These are phyloP conservation scores for Drosophila cyrtoloma DNA, from an alignment of 2,888 invertebrate species.

Conservation along the genomic window DNA sequence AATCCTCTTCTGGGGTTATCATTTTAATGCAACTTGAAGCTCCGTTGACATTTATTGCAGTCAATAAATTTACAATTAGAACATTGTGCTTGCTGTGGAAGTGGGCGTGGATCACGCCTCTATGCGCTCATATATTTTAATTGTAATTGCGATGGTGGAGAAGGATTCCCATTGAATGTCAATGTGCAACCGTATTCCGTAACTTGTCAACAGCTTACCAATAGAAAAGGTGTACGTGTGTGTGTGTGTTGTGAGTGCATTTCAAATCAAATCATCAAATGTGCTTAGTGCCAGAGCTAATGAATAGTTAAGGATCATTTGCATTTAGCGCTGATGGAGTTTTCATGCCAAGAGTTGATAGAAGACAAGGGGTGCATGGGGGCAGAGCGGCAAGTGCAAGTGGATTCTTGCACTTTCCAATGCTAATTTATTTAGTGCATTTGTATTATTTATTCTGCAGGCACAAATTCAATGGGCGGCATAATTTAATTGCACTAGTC, in stretches of 20 bases:
- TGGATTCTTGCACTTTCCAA: slow-evolving; percentile 36
- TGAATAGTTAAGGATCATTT: slow-evolving; percentile 66
- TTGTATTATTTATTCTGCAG: slow-evolving; percentile 28
- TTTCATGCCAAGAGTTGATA: slow-evolving; percentile 43
- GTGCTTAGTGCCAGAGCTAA: slow-evolving; percentile 38
- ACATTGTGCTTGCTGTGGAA: slow-evolving; percentile 11
- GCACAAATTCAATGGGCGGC: slow-evolving; percentile 16
- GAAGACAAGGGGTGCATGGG: neutral
- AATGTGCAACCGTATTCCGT: slow-evolving; percentile 45
- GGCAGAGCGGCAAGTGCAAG: slow-evolving; percentile 8
- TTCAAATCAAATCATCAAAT: slow-evolving; percentile 36
- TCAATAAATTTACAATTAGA: slow-evolving; percentile 74
- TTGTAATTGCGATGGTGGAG: slow-evolving; percentile 39
- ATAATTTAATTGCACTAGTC: slow-evolving; percentile 30
- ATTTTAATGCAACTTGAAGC: slow-evolving; percentile 54
- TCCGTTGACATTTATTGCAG: slow-evolving; percentile 71
- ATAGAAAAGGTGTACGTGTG: slow-evolving; percentile 31
- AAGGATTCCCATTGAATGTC: slow-evolving; percentile 47
- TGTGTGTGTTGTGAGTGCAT: slow-evolving; percentile 20
- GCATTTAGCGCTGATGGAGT: slow-evolving; percentile 59
- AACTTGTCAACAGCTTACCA: slow-evolving; percentile 47
- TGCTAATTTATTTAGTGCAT: slow-evolving; percentile 24
- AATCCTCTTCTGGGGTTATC: slow-evolving; percentile 36
- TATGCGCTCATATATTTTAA: slow-evolving; percentile 32
- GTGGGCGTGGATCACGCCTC: slow-evolving; percentile 21